Evolutionary conservation across 2,113 vertebrate genomes (phyloP).

Genomic region (Thamnaconus septentrionalis): DNA sequence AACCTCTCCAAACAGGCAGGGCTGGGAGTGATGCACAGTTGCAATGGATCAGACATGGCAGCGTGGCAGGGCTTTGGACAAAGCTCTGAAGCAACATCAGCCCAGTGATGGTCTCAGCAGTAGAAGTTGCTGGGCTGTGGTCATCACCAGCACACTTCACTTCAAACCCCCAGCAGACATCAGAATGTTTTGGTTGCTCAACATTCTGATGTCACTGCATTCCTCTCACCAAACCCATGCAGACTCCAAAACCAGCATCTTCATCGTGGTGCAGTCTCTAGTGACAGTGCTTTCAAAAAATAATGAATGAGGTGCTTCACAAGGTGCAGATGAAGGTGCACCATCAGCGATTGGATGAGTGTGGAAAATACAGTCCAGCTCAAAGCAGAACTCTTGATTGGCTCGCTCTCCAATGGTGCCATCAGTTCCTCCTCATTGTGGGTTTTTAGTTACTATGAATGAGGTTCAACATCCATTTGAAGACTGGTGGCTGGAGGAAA

Average conservation of each 20-base stretch:
- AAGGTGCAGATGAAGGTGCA: conserved; percentile 23
- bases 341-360: conserved; percentile 53
- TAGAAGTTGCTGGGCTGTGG: neutral
- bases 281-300: neutral
- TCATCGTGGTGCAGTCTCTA: neutral
- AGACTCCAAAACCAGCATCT: conserved; percentile 15
- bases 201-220: conserved; percentile 9
- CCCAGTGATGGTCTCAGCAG: conserved; percentile 16
- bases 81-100: conserved; percentile 26
- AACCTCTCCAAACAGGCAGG: conserved; percentile 47
- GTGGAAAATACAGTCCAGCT: conserved; percentile 20
- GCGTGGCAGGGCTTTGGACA: conserved; percentile 17
- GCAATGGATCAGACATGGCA: conserved; percentile 18
- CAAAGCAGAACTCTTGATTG: conserved; percentile 10
- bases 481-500: too few species aligned
- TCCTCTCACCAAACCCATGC: conserved; percentile 3
- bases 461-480: too few species aligned
- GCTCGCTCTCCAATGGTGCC: too few species aligned
- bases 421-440: too few species aligned
- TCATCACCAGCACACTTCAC: neutral
- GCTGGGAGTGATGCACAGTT: neutral
- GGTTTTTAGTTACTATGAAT: too few species aligned
- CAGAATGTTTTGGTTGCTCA: neutral
- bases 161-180: conserved; percentile 3
- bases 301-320: neutral